Evolutionary conservation across 2,113 vertebrate species (phyloP), one percentile per base, ranked within the genome.

Genomic region (Cebidichthys violaceus): DNA sequence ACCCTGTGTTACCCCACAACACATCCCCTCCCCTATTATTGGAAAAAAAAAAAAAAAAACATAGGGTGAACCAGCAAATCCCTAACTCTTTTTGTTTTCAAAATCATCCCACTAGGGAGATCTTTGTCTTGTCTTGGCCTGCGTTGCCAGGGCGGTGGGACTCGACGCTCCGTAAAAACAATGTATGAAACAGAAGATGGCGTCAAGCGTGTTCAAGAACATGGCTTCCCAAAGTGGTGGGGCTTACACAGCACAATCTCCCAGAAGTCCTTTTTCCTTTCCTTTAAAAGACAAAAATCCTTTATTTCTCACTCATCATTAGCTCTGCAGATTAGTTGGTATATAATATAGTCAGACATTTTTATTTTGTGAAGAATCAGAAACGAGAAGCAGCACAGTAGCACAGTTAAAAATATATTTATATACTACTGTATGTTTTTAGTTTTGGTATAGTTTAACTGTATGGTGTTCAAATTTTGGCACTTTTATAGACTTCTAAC

Each of bases 41-140:
- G 91, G 86, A 92, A 89, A 75, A 55, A 24, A 33, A 91, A 92
- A 92, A 89, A 75, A 55, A 24, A 33, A 91, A 92, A 93, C 88
- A 92, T 0, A 0, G 59, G 4, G 29, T 27, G 55, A 86, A 75
- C 61, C 70, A 83, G 59, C 55, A 77, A 82, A 90, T 91, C 81
- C 47, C 54, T 22, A 59, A 54, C 70, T 66, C 75, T 55, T 78
- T 78, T 80, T 90, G 83, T 89, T 84, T 90, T 84, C 50, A 83
- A 72, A 67, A 81, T 89, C 35, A 82, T 72, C 82, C 75, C 70
- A 69, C 57, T 65, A 47, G 78, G 6, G 33, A 82, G 47, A 24
- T 60, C 79, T 89, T 86, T 84, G 86, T 86, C 78, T 78, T 77
- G 70, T 47, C 65, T 74, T 29, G 70, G 79, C 39, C 75, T 52